These are phyloP conservation scores for Oreotrochilus melanogaster DNA, from an alignment of 2,113 vertebrate genomes.

Conservation along the genomic window DNA sequence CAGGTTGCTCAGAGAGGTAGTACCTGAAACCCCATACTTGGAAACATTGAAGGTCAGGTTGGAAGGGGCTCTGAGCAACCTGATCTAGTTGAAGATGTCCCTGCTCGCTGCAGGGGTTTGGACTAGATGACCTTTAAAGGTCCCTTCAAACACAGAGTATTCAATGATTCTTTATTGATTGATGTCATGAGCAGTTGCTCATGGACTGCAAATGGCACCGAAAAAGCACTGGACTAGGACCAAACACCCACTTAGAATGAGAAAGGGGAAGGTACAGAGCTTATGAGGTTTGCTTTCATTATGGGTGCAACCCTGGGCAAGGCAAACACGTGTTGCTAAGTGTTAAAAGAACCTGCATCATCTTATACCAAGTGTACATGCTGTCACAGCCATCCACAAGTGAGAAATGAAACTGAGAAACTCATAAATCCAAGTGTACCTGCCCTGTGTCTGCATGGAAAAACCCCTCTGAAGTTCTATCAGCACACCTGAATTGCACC, in stretches of 20 bases:
- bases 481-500: neutral
- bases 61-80: neutral
- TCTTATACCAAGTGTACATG: neutral
- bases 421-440: neutral
- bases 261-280: neutral
- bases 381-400: neutral
- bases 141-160: neutral
- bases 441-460: neutral
- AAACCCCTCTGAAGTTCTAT: neutral
- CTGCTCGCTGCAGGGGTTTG: neutral
- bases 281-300: neutral
- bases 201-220: neutral
- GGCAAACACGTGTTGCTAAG: neutral
- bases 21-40: neutral
- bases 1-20: neutral
- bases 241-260: neutral
- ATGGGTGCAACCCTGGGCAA: neutral
- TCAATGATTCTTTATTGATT: neutral
- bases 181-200: neutral
- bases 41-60: neutral
- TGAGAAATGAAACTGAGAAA: neutral
- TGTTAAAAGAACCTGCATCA: neutral
- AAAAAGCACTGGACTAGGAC: neutral
- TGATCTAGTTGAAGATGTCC: neutral
- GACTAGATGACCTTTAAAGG: neutral